Evolutionary conservation across 2,888 invertebrate genomes (phyloP), one percentile per base, ranked within the genome.

Genomic region (Dendrolimus pini): DNA sequence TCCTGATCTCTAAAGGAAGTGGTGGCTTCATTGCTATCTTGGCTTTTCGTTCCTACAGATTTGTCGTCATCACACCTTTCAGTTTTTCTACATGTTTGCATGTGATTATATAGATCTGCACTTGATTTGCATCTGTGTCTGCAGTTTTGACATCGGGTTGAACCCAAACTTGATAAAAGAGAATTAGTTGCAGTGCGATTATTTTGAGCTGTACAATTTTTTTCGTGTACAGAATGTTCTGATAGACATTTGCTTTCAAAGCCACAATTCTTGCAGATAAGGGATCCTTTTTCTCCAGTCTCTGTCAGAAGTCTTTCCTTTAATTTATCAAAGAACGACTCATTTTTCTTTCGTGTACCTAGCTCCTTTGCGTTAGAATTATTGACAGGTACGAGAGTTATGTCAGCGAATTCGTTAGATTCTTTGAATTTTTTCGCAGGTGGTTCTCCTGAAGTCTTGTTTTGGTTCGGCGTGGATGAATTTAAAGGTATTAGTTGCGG

Each of bases 81-180:
- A 56, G 82, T 79, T 42, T 93, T 93, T 8, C 84, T 83, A 75
- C 97, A 97, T 52, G 93, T 93, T 81, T 94, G 93, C 78, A 96
- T 88, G 77, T 97, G 97, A 60, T 93, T 87, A 63, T 94, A 90
- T 55, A 97, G 90, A 83, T 96, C 97, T 6, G 94, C 92, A 68
- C 95, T 96, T 41, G 95, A 96, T 85, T 97, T 97, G 82, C 96
- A 97, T 61, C 96, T 92, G 78, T 96, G 96, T 64, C 96, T 93
- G 79, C 97, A 97, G 77, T 95, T 94, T 81, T 96, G 96, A 78
- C 97, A 97, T 60, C 97, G 92, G 56, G 96, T 95, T 12, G 96
- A 95, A 63, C 94, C 93, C 70, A 91, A 80, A 66, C 87, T 92
- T 55, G 91, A 79, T 61, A 86, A 83, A 52, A 90, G 72, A 8